Evolutionary conservation across 2,797 vertebrate species (phyloP), one percentile per base, ranked within the genome.

Genomic region (Picus viridis): DNA sequence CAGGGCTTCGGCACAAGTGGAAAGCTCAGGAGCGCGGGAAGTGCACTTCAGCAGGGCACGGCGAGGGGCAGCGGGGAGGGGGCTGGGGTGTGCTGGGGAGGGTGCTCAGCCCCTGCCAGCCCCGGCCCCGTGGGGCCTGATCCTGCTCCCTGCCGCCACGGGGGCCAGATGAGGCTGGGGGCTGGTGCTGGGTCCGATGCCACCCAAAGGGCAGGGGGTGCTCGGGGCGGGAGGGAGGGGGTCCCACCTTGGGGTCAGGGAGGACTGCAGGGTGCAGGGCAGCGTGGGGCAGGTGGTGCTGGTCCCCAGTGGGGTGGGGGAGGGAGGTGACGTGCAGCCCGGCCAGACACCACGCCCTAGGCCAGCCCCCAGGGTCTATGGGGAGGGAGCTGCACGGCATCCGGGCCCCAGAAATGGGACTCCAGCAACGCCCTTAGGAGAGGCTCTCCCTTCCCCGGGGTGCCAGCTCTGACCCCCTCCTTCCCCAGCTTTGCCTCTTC

Each of bases 41-140:
- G 97, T 92, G 95, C 96, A 96, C 96, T 95, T 95, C 92, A 94
- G 96, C 95, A 3, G 86, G 69, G 96, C 81, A 75, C 57, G 87
- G 75, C 14, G 10, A 73, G 72, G 81, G 27, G 4, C 14, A 56
- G 30, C 5, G 14, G 39, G 71, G 62, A 39, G 30, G 43, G 45
- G 22, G 74, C 12, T 22, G 70, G 64, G 82, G 67, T 19, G 64
- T 30, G 10, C 43, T 47, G 64, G 30, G 45, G 47, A 22, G 43
- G 43, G 63, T 43, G 58, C 51, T 57, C 83, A 49, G 16, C 30
- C 75, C 83, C 12, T 0, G 20, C 59, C 70, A 26, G 54, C 59
- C 72, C 59, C 32, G 1, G 26, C 47, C 67, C 73, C 29, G 4
- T 5, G 57, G 78, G 45, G 15, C 30, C 87, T 6, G 34, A 14